phyloP scores from a whole-genome alignment of 2,113 vertebrate species.

The Mobula birostris region DNA sequence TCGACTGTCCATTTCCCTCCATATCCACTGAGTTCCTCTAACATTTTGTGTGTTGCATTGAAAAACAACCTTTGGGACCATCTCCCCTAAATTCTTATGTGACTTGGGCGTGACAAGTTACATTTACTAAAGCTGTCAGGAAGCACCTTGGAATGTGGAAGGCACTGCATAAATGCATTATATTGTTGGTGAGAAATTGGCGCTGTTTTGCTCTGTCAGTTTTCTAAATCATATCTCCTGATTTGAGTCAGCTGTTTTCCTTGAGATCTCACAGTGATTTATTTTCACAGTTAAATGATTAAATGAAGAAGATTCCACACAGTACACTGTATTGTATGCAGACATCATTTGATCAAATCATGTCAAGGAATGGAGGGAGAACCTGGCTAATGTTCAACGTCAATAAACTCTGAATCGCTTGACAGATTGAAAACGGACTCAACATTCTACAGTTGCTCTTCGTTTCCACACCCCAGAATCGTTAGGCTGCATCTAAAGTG shows the following conservation, averaged over 20 bases:
- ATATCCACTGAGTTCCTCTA: too few relatives aligned
- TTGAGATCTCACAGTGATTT: not conserved
- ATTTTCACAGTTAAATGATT: not conserved
- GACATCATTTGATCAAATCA: not conserved
- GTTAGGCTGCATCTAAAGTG: too few relatives aligned
- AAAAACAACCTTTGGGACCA: too few relatives aligned
- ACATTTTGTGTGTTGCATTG: too few relatives aligned
- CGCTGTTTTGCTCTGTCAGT: not conserved
- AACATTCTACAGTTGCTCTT: not conserved
- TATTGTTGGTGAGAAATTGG: not conserved
- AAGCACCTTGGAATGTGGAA: too few relatives aligned
- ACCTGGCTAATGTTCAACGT: not conserved
- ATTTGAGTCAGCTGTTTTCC: not conserved
- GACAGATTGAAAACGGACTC: not conserved
- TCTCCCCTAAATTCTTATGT: too few relatives aligned
- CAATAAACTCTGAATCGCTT: not conserved
- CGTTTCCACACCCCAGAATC: too few relatives aligned
- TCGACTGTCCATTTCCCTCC: too few relatives aligned
- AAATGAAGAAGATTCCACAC: not conserved
- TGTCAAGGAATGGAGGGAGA: not conserved
- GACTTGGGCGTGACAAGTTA: too few relatives aligned
- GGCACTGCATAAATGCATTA: too few relatives aligned
- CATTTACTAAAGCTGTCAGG: too few relatives aligned
- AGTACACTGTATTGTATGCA: not conserved
- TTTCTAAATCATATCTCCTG: not conserved